Base-by-base conservation (phyloP, 2,888 invertebrate genomes). In the Cephonodes hylas region DNA sequence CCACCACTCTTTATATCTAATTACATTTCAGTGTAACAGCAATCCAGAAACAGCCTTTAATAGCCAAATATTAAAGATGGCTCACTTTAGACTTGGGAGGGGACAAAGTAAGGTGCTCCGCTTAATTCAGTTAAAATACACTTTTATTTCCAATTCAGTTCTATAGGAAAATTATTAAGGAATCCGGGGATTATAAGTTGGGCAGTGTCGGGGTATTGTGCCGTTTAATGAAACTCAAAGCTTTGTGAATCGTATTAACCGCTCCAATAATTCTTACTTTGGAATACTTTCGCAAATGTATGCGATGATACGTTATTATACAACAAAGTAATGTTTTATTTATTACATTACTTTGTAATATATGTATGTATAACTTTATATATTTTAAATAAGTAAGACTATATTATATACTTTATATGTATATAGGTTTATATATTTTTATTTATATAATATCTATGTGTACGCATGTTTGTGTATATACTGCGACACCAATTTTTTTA, bases 51-150 rank as follows among this genome's bases (percentile, higher is more conserved):
- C 8, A n/a, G 60, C 20, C 42, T 63, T 57, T 48, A 22, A 60
- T 44, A 63, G 64, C 64, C 66, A 65, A 72, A 68, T 67, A 68
- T 66, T 66, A 66, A 45, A 66, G 58, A 70, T 65, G 68, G 65
- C 69, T 64, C 68, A 38, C 45, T 22, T 27, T 53, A 7, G 64
- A 65, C 68, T 53, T 10, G 53, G 18, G 6, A 27, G 18, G 53
- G 10, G 18, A 8, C 53, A 1, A 53, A 53, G 31, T 53, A 31
- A 10, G 53, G 3, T 23, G 25, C 23, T 13, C 25, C 53, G 15
- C 53, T 3, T 18, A 61, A 68, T 65, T 67, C 68, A 63, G 69
- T 65, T 65, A 64, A 58, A 64, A 62, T 61, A 68, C 66, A 68
- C 68, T 63, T 64, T 70, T 66, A 68, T 68, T 65, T 65, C 61